Percentiles rank a stretch among this genome's conserved stretches.
phyloP scores from a whole-genome alignment of 2,888 invertebrate species.

The Trilocha varians region DNA sequence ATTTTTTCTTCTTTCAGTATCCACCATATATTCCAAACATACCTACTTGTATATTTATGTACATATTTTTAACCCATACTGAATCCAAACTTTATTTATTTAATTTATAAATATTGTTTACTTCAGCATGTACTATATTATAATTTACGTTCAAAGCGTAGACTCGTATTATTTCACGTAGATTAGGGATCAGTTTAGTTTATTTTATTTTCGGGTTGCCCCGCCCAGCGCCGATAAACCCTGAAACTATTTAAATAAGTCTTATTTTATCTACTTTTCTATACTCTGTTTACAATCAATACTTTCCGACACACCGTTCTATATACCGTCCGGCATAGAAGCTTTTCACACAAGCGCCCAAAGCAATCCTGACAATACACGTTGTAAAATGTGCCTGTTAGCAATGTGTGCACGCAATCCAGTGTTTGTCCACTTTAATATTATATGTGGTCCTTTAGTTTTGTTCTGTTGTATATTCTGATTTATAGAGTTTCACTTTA shows the following conservation, averaged over 20 bases:
- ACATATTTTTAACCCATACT: too few species aligned
- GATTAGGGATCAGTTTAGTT: conserved; percentile 43
- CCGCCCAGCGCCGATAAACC: conserved; percentile 67
- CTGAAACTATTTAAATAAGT: conserved; percentile 37
- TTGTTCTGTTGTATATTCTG: conserved; percentile 38
- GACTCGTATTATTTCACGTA: conserved; percentile 46
- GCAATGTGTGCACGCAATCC: conserved; percentile 68
- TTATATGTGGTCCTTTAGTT: conserved; percentile 70
- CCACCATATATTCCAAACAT: too few species aligned
- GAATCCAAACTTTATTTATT: background rate
- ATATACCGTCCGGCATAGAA: conserved; percentile 22
- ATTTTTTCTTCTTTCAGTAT: too few species aligned
- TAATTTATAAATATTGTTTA: background rate
- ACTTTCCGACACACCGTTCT: conserved; percentile 42
- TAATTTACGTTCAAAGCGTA: conserved; percentile 46
- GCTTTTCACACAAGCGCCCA: conserved; percentile 45
- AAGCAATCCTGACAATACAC: conserved; percentile 34
- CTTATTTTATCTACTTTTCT: conserved; percentile 40
- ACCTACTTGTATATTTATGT: too few species aligned
- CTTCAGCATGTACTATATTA: conserved; percentile 1
- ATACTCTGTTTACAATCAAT: conserved; percentile 51
- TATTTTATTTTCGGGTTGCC: conserved; percentile 54
- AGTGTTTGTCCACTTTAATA: conserved; percentile 64
- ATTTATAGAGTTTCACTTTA: conserved; percentile 47
- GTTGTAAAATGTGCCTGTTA: conserved; percentile 63